phyloP scores from a whole-genome alignment of 2,113 vertebrate species.

The Neofelis nebulosa region DNA sequence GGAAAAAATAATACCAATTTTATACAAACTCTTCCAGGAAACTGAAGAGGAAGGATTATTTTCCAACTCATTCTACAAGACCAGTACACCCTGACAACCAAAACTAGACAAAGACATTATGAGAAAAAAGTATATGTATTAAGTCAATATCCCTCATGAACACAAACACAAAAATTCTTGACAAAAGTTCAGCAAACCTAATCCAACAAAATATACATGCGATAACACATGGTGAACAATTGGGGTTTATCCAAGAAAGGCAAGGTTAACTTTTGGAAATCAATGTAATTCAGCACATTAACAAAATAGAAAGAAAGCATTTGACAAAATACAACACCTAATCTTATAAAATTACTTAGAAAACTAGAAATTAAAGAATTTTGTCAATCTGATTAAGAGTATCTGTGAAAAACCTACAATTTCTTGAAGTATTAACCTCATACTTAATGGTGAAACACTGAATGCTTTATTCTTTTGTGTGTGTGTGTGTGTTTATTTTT shows the following conservation, averaged over 20 bases:
- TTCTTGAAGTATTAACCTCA: too few relatives aligned
- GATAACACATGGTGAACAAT: background rate
- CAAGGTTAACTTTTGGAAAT: background rate
- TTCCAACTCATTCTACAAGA: background rate
- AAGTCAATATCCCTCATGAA: background rate
- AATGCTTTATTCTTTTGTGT: background rate
- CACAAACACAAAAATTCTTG: background rate
- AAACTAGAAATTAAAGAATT: background rate
- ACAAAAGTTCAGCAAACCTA: background rate
- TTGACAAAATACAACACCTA: background rate
- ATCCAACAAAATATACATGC: background rate
- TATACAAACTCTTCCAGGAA: background rate
- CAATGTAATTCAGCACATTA: background rate
- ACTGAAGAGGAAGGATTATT: background rate
- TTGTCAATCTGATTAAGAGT: background rate
- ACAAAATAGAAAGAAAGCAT: background rate
- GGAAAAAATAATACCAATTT: background rate
- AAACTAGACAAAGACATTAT: background rate
- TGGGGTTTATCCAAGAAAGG: background rate
- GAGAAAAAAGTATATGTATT: background rate
- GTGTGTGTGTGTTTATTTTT: too few relatives aligned
- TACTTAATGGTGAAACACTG: background rate
- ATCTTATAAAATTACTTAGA: background rate
- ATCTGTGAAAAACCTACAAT: background rate
- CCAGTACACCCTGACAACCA: background rate